phyloP scores from a whole-genome alignment of 2,113 vertebrate genomes.

The Pantherophis guttatus region DNA sequence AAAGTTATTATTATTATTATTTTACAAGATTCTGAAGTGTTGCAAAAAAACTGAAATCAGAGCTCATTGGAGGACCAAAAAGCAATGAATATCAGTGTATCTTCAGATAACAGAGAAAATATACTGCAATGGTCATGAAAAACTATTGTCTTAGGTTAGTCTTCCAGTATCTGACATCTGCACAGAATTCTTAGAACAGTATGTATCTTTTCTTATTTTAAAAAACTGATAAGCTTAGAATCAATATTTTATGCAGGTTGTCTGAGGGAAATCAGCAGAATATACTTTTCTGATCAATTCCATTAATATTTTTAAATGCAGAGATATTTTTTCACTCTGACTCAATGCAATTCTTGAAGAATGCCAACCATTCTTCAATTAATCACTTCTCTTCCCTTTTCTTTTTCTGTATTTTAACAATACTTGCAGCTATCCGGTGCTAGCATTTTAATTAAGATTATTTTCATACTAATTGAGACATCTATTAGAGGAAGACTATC shows the following conservation, averaged over 20 bases:
- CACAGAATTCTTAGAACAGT: accelerated
- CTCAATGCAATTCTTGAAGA: not conserved
- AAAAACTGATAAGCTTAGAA: not conserved
- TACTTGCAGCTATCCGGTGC: not conserved
- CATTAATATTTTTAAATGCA: not conserved
- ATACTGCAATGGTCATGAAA: not conserved
- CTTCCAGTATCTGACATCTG: not conserved
- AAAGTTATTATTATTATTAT: too few species aligned
- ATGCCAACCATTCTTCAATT: not conserved
- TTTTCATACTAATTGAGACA: not conserved
- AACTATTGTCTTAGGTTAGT: not conserved
- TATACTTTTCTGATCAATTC: not conserved
- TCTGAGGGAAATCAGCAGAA: not conserved
- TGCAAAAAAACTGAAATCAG: not conserved
- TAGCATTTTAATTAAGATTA: not conserved
- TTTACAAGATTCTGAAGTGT: not conserved
- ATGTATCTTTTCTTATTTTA: not conserved
- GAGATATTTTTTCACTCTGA: not conserved
- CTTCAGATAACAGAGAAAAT: not conserved
- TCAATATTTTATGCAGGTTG: not conserved
- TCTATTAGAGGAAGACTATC: not conserved
- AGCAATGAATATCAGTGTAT: not conserved
- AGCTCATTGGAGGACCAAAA: not conserved
- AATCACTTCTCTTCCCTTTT: not conserved
- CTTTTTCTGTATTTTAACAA: not conserved